Percentiles rank a stretch among this genome's conserved stretches.
Evolutionary conservation across 2,797 vertebrate species (phyloP).

Genomic region (Carcharodon carcharias): DNA sequence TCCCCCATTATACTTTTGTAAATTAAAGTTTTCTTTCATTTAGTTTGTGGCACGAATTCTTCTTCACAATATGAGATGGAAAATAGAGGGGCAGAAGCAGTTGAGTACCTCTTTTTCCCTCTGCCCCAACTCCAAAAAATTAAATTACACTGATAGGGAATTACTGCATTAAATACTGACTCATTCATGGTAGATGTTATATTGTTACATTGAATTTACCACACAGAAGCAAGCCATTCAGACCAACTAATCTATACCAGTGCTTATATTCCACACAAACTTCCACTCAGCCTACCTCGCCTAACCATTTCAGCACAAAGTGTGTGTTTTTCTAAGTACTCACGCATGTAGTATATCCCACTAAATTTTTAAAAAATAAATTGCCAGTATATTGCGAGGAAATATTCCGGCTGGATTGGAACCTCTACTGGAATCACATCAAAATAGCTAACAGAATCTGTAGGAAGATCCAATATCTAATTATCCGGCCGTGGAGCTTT

Average conservation of each 20-base stretch:
- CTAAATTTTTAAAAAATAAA: too few species aligned
- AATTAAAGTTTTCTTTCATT: neutral
- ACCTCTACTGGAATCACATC: neutral
- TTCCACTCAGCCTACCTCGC: neutral
- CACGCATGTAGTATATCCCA: neutral
- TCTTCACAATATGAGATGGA: too few species aligned
- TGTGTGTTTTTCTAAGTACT: neutral
- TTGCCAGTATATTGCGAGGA: neutral
- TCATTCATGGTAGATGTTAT: neutral
- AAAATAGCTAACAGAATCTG: neutral
- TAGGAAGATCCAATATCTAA: neutral
- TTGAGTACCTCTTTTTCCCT: neutral
- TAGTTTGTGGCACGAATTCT: neutral
- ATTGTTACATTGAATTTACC: too few species aligned
- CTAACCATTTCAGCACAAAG: constrained; percentile 50
- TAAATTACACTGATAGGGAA: neutral
- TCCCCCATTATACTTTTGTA: neutral
- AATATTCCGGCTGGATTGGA: neutral
- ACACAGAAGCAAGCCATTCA: too few species aligned
- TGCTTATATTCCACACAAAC: neutral
- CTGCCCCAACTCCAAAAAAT: neutral
- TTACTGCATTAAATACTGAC: neutral
- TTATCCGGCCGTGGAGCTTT: neutral
- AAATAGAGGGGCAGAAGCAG: too few species aligned
- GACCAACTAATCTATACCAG: too few species aligned